Evolutionary conservation across 1,140 invertebrate genomes (phyloP), one percentile per base, ranked within the genome.

Genomic region (Andrena cerasifolii): DNA sequence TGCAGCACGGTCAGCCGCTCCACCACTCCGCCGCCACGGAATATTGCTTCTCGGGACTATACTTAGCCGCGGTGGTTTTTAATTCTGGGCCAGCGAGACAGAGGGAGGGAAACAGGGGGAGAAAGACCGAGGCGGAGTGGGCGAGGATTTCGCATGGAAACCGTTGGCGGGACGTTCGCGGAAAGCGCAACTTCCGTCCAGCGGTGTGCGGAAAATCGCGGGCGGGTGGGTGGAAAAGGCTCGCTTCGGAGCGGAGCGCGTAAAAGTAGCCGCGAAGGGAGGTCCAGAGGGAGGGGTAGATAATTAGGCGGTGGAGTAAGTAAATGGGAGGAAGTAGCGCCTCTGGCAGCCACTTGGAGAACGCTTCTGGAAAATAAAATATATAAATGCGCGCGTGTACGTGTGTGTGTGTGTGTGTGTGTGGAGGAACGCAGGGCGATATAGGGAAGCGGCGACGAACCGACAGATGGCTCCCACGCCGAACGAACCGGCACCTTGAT

Each of bases 381-480:
- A 24, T 26, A 28, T 43, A 28, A 18, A 21, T 5, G 8, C 21
- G 21, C n/a, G 10, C 12, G 6, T n/a, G 31, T 36, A 21, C 31
- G 31, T 36, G n/a, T 24, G 53, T 0, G 26, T 31, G 54, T 58
- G 18, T 28, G 47, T 47, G 33, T 18, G 40, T 36, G 12, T 18
- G 31, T 43, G 70, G 36, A 53, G 43, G 77, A 68, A 66, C 56
- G 71, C 67, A 49, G 68, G 40, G 33, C 73, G 61, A 73, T 33
- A 21, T 16, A 31, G 26, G 66, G 75, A 16, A 56, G 26, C 81
- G 56, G 71, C 79, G 83, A 84, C 82, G 79, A 79, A 79, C 84
- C 83, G 88, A 87, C 91, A 91, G 91, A 91, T 91, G 90, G 90
- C 88, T 89, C 89, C 85, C 89, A 90, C 90, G 84, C 87, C 79